A percentile compares a stretch with the other conserved stretches of the same genome.
These are phyloP conservation scores for Synanthedon formicaeformis DNA, from an alignment of 2,888 invertebrate genomes.

Conservation along the genomic window DNA sequence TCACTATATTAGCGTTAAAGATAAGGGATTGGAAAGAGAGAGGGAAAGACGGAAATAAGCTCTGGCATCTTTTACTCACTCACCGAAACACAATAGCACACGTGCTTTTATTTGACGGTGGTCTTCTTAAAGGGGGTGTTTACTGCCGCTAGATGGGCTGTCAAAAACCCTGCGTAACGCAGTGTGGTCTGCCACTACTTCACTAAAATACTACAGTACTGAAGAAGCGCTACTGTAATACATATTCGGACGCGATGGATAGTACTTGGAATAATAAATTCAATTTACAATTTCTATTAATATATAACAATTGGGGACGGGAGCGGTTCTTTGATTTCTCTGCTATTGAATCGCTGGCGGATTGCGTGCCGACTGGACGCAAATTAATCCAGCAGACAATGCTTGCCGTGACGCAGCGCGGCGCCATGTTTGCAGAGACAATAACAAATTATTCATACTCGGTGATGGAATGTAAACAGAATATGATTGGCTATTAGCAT, in stretches of 20 bases:
- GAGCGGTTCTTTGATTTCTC: conserved; percentile 46
- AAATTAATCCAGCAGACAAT: conserved; percentile 63
- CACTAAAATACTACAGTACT: too few relatives aligned
- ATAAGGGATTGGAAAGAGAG: too few relatives aligned
- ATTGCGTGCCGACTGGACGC: conserved; percentile 25
- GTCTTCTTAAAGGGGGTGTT: too few relatives aligned
- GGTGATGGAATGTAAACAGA: conserved; percentile 70
- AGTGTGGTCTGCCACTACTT: too few relatives aligned
- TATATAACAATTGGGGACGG: conserved; percentile 34
- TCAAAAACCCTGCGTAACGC: too few relatives aligned
- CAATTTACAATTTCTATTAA: conserved; percentile 50
- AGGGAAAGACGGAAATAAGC: too few relatives aligned
- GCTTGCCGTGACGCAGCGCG: conserved; percentile 42
- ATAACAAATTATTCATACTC: conserved; percentile 70
- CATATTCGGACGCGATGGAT: conserved; percentile 21
- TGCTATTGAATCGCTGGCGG: conserved; percentile 33
- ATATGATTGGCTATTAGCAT: conserved; percentile 70
- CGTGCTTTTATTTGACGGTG: too few relatives aligned
- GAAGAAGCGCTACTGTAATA: too few relatives aligned
- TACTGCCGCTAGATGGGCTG: too few relatives aligned
- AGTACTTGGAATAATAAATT: conserved; percentile 27
- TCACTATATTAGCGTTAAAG: too few relatives aligned
- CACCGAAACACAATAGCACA: too few relatives aligned
- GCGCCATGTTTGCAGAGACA: conserved; percentile 58
- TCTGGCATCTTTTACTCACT: too few relatives aligned